A percentile compares a stretch with the other conserved stretches of the same genome.
phyloP scores from a whole-genome alignment of 1,140 invertebrate genomes.

The Meloidogyne exigua region DNA sequence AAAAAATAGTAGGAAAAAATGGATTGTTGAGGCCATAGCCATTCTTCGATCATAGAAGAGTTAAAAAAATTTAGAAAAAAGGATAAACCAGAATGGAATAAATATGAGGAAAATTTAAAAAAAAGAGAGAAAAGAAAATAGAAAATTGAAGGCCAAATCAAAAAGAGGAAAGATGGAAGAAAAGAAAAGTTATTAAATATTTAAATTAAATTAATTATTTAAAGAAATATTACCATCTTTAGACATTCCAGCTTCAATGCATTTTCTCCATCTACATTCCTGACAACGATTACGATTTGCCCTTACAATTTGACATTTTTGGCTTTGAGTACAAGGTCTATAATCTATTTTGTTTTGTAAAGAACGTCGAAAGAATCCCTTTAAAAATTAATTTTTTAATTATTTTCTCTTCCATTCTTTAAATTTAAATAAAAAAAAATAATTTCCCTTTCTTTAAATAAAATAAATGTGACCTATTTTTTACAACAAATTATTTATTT shows the following conservation, averaged over 20 bases:
- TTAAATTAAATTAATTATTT: background rate
- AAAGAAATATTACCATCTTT: conserved; percentile 78
- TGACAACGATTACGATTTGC: conserved; percentile 96
- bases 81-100: background rate
- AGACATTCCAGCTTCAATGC: conserved; percentile 95
- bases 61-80: background rate
- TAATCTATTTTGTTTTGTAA: conserved; percentile 98
- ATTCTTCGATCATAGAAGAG: background rate
- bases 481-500: background rate
- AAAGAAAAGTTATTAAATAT: background rate
- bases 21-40: background rate
- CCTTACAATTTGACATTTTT: conserved; percentile 90
- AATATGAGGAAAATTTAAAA: background rate
- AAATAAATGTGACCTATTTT: conserved; percentile 1
- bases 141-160: background rate
- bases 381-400: conserved; percentile 48
- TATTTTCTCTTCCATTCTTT: background rate
- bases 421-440: background rate
- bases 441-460: background rate
- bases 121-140: background rate
- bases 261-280: conserved; percentile 94
- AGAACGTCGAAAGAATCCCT: conserved; percentile 74
- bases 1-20: background rate
- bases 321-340: conserved; percentile 92
- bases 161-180: background rate